phyloP scores from a whole-genome alignment of 1,140 invertebrate genomes.

The Anoplolepis gracilipes region DNA sequence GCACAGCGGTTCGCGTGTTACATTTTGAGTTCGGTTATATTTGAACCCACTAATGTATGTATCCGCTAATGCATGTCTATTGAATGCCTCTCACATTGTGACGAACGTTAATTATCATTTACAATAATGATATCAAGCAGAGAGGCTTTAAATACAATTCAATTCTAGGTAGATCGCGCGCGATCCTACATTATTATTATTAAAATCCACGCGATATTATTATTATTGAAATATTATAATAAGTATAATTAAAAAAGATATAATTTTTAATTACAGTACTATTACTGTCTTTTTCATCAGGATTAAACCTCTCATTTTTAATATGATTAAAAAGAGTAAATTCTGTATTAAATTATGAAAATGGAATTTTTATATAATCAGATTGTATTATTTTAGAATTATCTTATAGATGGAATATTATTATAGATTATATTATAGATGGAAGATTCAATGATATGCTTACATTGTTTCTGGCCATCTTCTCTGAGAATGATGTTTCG shows the following conservation, averaged over 20 bases:
- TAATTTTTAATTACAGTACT: not conserved
- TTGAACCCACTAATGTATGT: constrained; percentile 12
- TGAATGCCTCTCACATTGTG: constrained; percentile 1
- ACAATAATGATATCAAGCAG: constrained; percentile 14
- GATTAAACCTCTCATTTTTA: constrained; percentile 8
- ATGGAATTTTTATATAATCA: not conserved
- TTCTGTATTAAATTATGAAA: not conserved
- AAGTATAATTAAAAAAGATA: constrained; percentile 4
- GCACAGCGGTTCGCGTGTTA: constrained; percentile 36
- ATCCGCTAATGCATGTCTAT: constrained; percentile 34
- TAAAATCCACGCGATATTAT: no score
- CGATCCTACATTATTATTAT: constrained; percentile 4
- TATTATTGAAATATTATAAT: not conserved
- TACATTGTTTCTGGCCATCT: constrained; percentile 90
- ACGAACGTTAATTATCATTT: constrained; percentile 43
- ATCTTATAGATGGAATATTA: not conserved
- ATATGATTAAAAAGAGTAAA: constrained; percentile 10
- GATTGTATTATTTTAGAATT: not conserved
- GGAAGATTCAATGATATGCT: constrained; percentile 51
- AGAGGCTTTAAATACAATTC: constrained; percentile 4
- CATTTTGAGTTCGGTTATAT: constrained; percentile 22
- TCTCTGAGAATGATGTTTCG: constrained; percentile 90
- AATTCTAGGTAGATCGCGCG: not conserved
- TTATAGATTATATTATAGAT: not conserved
- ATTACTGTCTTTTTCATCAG: not conserved